phyloP scores from a whole-genome alignment of 2,888 invertebrate species.

The Synanthedon tipuliformis region DNA sequence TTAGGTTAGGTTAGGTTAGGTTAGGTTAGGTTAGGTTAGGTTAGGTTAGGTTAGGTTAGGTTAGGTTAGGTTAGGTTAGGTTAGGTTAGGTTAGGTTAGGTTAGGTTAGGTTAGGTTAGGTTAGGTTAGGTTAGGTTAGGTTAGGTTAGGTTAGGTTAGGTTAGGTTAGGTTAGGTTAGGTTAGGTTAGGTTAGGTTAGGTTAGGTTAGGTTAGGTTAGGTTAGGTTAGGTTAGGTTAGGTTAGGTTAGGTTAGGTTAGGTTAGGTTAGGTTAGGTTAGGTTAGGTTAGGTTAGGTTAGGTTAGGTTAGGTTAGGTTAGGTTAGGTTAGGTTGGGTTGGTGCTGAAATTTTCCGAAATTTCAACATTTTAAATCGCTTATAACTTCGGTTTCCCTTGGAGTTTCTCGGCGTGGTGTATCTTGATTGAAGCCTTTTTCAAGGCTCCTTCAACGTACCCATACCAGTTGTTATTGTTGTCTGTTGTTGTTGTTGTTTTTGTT shows the following conservation, averaged over 20 bases:
- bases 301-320: constrained; percentile 5
- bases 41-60: constrained; percentile 16
- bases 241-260: constrained; percentile 17
- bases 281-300: constrained; percentile 16
- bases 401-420: too few relatives aligned
- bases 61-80: constrained; percentile 15
- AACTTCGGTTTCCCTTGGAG: too few relatives aligned
- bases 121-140: constrained; percentile 14
- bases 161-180: constrained; percentile 14
- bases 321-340: too few relatives aligned
- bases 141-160: constrained; percentile 15
- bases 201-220: constrained; percentile 16
- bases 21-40: constrained; percentile 15
- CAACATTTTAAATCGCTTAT: too few relatives aligned
- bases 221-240: constrained; percentile 16
- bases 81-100: constrained; percentile 15
- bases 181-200: constrained; percentile 16
- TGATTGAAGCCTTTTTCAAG: constrained; percentile 1
- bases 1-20: constrained; percentile 17
- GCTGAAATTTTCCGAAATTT: too few relatives aligned
- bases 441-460: too few relatives aligned
- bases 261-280: constrained; percentile 14
- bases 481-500: constrained; percentile 4
- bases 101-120: constrained; percentile 14
- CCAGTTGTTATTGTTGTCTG: too few relatives aligned